Base-by-base conservation (phyloP, 92 coral and sea anemone species). In the Chrysogorgia sp. region DNA sequence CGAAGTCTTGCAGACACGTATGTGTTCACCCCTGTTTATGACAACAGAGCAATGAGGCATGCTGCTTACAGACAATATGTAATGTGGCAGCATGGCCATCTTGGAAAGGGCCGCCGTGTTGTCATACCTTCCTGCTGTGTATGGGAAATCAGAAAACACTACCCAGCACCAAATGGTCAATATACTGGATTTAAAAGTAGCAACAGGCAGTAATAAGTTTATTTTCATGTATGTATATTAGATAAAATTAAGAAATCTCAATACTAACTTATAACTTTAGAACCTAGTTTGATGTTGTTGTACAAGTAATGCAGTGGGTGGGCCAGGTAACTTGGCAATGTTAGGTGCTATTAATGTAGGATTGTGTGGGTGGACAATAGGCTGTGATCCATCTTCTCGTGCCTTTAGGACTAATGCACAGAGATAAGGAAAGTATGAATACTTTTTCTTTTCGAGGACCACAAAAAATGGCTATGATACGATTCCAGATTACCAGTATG, bases 1-100 rank as follows among this genome's bases (percentile, higher is more conserved):
- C 33, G 77, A 56, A 80, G 84, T 57, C 84, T 80, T 2, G 84
- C 84, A 52, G 77, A 80, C 40, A 80, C 84, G n/a, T n/a, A 15
- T 55, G 83, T 79, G 31, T 79, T 79, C n/a, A 79, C 83, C 48
- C 82, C 35, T 37, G 60, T 71, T 17, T 77, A 77, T 59, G 72
- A 77, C 43, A 59, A 77, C 48, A 67, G 81, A 20, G 55, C 52
- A 19, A 75, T 58, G 68, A 75, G 81, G 26, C 81, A 75, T 75
- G 81, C 81, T 75, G 81, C 69, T 58, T 75, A 75, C 35, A 40
- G 81, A 20, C 82, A 77, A 26, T 77, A 77, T 59, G 67, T 77
- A 21, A 77, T 77, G 82, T 77, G 82, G 82, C 82, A 77, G 45
- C 72, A 60, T 30, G 71, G 82, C 20, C 49, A 77, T 61, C 62